A percentile compares a stretch with the other conserved stretches of the same genome.
Conservation (phyloP, 2,113 vertebrate genomes). For the Smithornis capensis region DNA sequence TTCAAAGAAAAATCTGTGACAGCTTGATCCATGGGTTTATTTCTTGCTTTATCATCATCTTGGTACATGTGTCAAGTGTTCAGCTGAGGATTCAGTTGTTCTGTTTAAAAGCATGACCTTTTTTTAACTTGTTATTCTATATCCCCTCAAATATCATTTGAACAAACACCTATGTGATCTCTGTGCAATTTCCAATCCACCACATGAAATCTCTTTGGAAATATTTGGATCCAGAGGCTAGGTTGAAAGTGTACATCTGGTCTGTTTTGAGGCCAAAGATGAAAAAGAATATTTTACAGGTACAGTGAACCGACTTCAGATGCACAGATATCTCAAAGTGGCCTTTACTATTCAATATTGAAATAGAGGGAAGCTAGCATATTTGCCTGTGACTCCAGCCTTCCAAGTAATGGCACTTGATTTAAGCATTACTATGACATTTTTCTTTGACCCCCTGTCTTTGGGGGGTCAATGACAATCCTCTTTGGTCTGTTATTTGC, state of each 20-base stretch:
- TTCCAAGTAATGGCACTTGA: not conserved
- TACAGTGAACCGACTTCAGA: not conserved
- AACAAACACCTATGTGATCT: not conserved
- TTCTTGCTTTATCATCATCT: not conserved
- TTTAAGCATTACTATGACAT: not conserved
- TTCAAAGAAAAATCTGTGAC: not conserved
- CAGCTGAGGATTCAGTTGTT: not conserved
- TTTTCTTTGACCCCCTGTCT: not conserved
- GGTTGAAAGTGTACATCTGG: not conserved
- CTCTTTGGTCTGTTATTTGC: not conserved
- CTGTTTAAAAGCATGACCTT: not conserved
- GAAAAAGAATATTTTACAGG: not conserved
- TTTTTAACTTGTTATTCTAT: not conserved
- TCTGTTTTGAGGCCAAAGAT: not conserved
- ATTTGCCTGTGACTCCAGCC: not conserved
- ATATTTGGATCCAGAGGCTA: not conserved
- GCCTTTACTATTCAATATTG: not conserved
- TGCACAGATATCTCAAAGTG: not conserved
- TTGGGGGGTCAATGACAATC: not conserved
- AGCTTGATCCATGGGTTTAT: not conserved
- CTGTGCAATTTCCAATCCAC: not conserved
- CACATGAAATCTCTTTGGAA: not conserved
- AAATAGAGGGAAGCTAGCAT: not conserved
- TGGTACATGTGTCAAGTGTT: not conserved
- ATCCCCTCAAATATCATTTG: not conserved